These are phyloP conservation scores for Hyppa rectilinea DNA, from an alignment of 2,888 invertebrate genomes.

Conservation along the genomic window DNA sequence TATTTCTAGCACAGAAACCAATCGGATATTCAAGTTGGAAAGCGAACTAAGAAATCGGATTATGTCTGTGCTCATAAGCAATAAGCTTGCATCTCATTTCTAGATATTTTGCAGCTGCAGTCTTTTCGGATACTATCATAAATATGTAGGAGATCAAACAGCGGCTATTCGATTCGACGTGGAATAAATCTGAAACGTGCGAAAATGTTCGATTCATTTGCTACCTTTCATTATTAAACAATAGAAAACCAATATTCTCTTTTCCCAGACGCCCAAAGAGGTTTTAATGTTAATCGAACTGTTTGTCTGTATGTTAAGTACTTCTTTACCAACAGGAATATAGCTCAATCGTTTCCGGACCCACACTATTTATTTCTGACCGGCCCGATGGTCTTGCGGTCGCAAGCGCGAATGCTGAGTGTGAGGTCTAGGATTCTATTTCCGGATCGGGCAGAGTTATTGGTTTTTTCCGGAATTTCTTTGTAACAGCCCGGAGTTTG, in stretches of 20 bases:
- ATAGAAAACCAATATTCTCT: neutral
- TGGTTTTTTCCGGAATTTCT: too few relatives aligned
- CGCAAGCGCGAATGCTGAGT: too few relatives aligned
- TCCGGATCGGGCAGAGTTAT: too few relatives aligned
- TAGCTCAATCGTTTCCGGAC: neutral
- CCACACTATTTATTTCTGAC: neutral
- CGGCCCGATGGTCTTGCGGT: too few relatives aligned
- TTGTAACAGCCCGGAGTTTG: too few relatives aligned
- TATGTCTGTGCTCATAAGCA: conserved; percentile 22
- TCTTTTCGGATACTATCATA: conserved; percentile 35
- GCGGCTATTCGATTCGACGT: conserved; percentile 1
- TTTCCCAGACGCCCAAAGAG: neutral
- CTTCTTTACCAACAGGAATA: neutral
- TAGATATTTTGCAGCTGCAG: conserved; percentile 15
- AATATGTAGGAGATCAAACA: conserved; percentile 42
- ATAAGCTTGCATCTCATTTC: conserved; percentile 39
- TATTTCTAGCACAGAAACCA: neutral
- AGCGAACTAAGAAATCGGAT: conserved; percentile 28
- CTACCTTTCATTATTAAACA: neutral
- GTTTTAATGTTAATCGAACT: neutral
- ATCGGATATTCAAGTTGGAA: conserved; percentile 20
- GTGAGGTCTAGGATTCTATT: too few relatives aligned
- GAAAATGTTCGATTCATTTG: neutral
- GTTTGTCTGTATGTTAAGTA: neutral
- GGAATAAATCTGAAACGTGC: conserved; percentile 15